Base-by-base conservation (phyloP, 2,888 invertebrate genomes). In the Thera britannica region DNA sequence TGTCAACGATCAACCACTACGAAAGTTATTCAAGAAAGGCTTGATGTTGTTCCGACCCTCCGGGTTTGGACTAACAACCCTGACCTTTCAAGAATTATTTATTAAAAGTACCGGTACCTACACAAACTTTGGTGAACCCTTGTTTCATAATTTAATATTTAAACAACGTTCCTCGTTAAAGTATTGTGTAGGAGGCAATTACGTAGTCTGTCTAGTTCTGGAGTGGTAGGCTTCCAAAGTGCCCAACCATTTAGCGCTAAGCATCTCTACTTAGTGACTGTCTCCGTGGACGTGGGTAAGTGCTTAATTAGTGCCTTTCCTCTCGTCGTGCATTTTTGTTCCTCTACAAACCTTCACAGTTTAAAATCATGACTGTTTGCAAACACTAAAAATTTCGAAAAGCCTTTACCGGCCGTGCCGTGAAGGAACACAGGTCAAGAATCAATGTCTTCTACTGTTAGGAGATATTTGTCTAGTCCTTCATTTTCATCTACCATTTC, bases 251-350 rank as follows among this genome's bases (percentile, higher is more conserved):
- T 67, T 67, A 63, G 59, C 44, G 67, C 41, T 67, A 67, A 62
- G 62, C 62, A 49, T 59, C 62, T 48, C 67, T 58, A 67, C 67
- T 62, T 61, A 63, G 63, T 60, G 59, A 63, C 62, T 62, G 51
- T 66, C 58, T 68, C 55, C 12, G 51, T 46, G 46, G 63, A 12
- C 44, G 61, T 51, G 51, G 8, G 48, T 12, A 62, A 67, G 48
- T 48, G 58, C 62, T 62, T 58, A 58, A 62, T 67, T 62, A 58
- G 62, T 58, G 35, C 36, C 38, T 62, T 67, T 58, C 36, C 35
- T 57, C 57, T 41, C 35, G 34, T 51, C 61, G 44, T 5, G 44
- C 49, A 36, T 62, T 48, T 11, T 38, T 58, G 23, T 51, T 57
- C 23, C 35, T n/a, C 52, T 46, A 51, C 9, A 12, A 41, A 12